phyloP scores from a whole-genome alignment of 2,888 invertebrate genomes.

The Orthonevra nobilis region DNA sequence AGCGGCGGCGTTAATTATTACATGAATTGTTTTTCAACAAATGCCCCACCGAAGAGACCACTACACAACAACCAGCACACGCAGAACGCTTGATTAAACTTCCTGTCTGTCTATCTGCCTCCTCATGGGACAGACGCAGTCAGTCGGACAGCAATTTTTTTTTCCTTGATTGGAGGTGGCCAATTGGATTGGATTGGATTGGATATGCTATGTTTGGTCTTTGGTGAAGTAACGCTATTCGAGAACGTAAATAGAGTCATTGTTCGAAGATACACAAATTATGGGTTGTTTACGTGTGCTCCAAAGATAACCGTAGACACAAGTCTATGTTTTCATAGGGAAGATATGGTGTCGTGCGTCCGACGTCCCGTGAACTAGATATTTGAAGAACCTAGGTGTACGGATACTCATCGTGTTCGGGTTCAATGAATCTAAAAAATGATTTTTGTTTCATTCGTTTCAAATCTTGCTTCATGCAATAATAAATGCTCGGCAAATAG shows the following conservation, averaged over 20 bases:
- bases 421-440: slow-evolving; percentile 43
- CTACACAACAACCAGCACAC: slow-evolving; percentile 28
- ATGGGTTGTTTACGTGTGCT: slow-evolving; percentile 49
- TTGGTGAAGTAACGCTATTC: slow-evolving; percentile 31
- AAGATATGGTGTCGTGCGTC: slow-evolving; percentile 22
- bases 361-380: slow-evolving; percentile 26
- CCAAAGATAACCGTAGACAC: slow-evolving; percentile 10
- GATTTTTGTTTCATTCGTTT: slow-evolving; percentile 7
- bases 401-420: slow-evolving; percentile 17
- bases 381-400: slow-evolving; percentile 18
- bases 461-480: slow-evolving; percentile 5
- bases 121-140: slow-evolving; percentile 25
- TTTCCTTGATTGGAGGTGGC: slow-evolving; percentile 49
- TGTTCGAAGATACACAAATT: slow-evolving; percentile 55
- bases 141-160: slow-evolving; percentile 31
- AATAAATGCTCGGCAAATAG: slow-evolving; percentile 37
- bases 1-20: slow-evolving; percentile 57
- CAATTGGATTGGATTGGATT: background rate
- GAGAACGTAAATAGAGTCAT: slow-evolving; percentile 52
- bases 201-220: slow-evolving; percentile 20
- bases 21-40: slow-evolving; percentile 61
- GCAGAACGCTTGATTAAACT: slow-evolving; percentile 68
- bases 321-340: slow-evolving; percentile 2
- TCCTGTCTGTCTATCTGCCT: slow-evolving; percentile 65
- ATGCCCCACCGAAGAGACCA: slow-evolving; percentile 17